Evolutionary conservation across 2,113 vertebrate species (phyloP), one percentile per base, ranked within the genome.

Genomic region (Leptobrachium ailaonicum): DNA sequence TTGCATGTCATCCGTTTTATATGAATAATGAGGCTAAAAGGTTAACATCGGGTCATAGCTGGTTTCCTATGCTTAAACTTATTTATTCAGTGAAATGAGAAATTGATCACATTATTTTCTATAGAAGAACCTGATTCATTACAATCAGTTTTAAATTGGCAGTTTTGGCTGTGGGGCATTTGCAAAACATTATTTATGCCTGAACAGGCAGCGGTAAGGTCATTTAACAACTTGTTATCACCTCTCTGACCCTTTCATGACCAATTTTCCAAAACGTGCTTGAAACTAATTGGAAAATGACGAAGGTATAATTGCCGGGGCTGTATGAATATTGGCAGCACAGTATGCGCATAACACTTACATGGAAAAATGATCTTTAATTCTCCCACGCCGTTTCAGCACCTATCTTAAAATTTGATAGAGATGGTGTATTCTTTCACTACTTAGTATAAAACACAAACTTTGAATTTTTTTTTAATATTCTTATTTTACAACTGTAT

Each of bases 71-170:
- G 93, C 94, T 92, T 91, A 92, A 91, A 92, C 93, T 96, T 96
- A 98, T 98, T 98, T 97, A 98, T 98, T 96, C 95, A 95, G 94
- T 83, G 94, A 95, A 97, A 98, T 96, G 96, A 96, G 96, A 97
- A 98, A 98, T 98, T 98, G 96, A 98, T 98, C 96, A 97, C 95
- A 95, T 98, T 96, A 98, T 96, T 95, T 96, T 89, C 89, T 94
- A 94, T 90, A 95, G 95, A 93, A 94, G 92, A 92, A 90, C 90
- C 95, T 96, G 96, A 98, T 98, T 99, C 93, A 97, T 98, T 95
- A 95, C 96, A 96, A 98, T 98, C 96, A 96, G 94, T 87, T 92
- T 41, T 80, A 91, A 97, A 98, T 98, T 97, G 97, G 96, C 97
- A 98, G 95, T 88, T 95, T 88, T 84, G 94, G 94, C 96, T 87